Evolutionary conservation across 2,888 invertebrate genomes (phyloP), one percentile per base, ranked within the genome.

Genomic region (Cataglyphis altisquamis): DNA sequence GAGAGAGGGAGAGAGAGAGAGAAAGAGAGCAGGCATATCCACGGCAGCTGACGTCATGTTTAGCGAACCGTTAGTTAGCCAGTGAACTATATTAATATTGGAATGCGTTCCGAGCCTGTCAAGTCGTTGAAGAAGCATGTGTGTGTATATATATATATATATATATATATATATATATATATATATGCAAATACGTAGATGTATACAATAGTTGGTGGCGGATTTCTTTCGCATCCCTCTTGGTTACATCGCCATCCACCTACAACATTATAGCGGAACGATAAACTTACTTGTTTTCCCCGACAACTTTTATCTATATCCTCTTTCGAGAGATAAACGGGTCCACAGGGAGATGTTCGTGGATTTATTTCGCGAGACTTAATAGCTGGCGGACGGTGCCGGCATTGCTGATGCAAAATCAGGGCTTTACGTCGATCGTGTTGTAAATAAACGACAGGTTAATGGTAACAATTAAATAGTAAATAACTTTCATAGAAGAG

Each of bases 41-140:
- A 68, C 68, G 83, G 77, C 75, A 83, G 82, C 68, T 25, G 41
- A 74, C 18, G 85, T 83, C 63, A 82, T 84, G 74, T 87, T 84
- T 75, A 82, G 82, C 85, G 89, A 75, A 32, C 73, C 68, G 89
- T 87, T 89, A 84, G 85, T 84, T 82, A 85, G 74, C 80, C 87
- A 81, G 84, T 81, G 89, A 88, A 72, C 86, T 83, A 87, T 82
- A 77, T 73, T 86, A 89, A 89, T 87, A 87, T 82, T 60, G 62
- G 80, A 87, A 85, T 87, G 70, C 45, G 67, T 48, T 39, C 73
- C 74, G 72, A 87, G 74, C 55, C 77, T 63, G 87, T 84, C 77
- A 85, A 84, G 72, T 83, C 66, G 12, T 48, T 45, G 82, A 80
- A 70, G 72, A 21, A n/a, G 60, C 55, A 55, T 45, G 41, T 63